Percentiles rank a stretch among this genome's conserved stretches.
These are phyloP conservation scores for Leptothorax acervorum DNA, from an alignment of 2,888 invertebrate genomes.

Conservation along the genomic window DNA sequence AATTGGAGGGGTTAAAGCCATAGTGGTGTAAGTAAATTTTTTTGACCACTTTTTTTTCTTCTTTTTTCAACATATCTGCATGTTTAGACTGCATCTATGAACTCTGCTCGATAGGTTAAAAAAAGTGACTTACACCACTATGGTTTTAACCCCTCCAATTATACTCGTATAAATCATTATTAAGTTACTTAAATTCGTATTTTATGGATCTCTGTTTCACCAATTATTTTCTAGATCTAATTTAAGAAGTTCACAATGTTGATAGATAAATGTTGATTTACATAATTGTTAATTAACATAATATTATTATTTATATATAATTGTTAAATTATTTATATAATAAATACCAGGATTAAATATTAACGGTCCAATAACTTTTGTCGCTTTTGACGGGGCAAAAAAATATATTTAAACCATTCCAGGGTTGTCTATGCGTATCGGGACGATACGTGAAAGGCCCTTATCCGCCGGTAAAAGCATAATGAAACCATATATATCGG, in stretches of 20 bases:
- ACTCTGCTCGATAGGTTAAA: no score
- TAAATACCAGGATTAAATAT: neutral
- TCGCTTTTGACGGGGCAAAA: neutral
- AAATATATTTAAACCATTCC: neutral
- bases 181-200: neutral
- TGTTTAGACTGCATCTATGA: no score
- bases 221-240: neutral
- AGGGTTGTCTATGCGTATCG: neutral
- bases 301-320: neutral
- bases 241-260: neutral
- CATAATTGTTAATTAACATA: neutral
- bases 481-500: conserved; percentile 40
- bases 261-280: neutral
- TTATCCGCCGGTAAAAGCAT: conserved; percentile 20
- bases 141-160: no score
- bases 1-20: neutral
- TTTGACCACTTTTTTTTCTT: no score
- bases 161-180: neutral
- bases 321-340: neutral
- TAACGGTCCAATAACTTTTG: neutral
- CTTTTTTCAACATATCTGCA: no score
- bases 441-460: conserved; percentile 11
- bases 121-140: no score
- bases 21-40: no score
- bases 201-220: neutral